Percentiles rank a stretch among this genome's conserved stretches.
These are phyloP conservation scores for Dynastes grantii DNA, from an alignment of 2,888 invertebrate genomes.

Conservation along the genomic window DNA sequence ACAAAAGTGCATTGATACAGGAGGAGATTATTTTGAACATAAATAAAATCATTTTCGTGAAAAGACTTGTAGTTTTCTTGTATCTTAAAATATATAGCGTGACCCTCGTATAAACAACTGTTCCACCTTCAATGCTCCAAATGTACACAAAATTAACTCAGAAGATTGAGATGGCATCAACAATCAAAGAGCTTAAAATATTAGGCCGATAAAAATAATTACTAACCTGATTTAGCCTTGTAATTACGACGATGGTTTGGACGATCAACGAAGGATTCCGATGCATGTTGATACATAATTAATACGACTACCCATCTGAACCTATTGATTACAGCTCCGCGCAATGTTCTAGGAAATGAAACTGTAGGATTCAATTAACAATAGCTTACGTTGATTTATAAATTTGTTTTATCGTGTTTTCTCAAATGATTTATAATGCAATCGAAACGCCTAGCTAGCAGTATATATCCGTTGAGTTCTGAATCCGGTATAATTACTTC, in stretches of 20 bases:
- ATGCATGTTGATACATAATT: slow-evolving; percentile 12
- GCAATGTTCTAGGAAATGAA: background rate
- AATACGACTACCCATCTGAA: slow-evolving; percentile 4
- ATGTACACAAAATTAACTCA: no score
- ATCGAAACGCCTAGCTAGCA: background rate
- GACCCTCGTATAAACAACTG: no score
- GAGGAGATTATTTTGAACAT: no score
- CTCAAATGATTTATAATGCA: slow-evolving; percentile 27
- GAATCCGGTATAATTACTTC: slow-evolving; percentile 31
- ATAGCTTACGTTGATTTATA: slow-evolving; percentile 41
- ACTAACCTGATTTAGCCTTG: background rate
- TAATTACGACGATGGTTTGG: background rate
- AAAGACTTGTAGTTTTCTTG: no score
- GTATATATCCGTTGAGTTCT: slow-evolving; percentile 32
- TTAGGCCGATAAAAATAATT: background rate
- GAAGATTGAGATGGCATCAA: no score
- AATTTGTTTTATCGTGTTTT: slow-evolving; percentile 32
- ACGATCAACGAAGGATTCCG: background rate
- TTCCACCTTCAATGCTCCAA: no score
- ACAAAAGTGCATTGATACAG: no score
- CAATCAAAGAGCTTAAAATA: no score
- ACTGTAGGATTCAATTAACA: slow-evolving; percentile 36
- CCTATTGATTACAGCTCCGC: background rate
- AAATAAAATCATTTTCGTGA: no score
- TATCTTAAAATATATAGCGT: no score